Evolutionary conservation across 2,113 vertebrate genomes (phyloP).

Genomic region (Seriola rivoliana): DNA sequence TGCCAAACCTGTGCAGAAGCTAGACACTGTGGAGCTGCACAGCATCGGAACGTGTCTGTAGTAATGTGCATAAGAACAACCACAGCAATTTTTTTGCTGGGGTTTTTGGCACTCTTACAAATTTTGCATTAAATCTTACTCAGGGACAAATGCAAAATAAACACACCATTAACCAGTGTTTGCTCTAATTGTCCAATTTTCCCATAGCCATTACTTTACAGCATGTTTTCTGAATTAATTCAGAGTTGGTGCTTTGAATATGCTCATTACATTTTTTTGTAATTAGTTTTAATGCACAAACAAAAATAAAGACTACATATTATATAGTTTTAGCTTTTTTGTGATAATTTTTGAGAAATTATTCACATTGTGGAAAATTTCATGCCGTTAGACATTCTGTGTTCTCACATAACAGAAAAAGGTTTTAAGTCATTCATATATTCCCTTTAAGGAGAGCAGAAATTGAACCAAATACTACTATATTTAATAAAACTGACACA

Average conservation of each 20-base stretch:
- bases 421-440: background rate
- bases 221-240: background rate
- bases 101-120: slow-evolving; percentile 11
- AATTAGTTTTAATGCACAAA: background rate
- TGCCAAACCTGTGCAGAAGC: background rate
- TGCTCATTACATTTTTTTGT: background rate
- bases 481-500: slow-evolving; percentile 3
- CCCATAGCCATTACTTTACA: background rate
- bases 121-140: slow-evolving; percentile 10
- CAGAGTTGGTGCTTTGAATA: background rate
- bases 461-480: background rate
- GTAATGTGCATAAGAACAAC: background rate
- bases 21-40: background rate
- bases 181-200: background rate
- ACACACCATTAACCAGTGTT: background rate
- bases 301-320: no score
- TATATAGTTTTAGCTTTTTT: no score
- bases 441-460: background rate
- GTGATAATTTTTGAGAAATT: background rate
- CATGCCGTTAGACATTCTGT: no score
- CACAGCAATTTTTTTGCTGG: slow-evolving; percentile 9
- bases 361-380: background rate
- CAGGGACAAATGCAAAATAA: background rate
- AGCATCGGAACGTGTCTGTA: slow-evolving; percentile 24
- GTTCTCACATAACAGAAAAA: background rate